Base-by-base conservation (phyloP, 1,140 invertebrate species). In the Tigriopus japonicus region DNA sequence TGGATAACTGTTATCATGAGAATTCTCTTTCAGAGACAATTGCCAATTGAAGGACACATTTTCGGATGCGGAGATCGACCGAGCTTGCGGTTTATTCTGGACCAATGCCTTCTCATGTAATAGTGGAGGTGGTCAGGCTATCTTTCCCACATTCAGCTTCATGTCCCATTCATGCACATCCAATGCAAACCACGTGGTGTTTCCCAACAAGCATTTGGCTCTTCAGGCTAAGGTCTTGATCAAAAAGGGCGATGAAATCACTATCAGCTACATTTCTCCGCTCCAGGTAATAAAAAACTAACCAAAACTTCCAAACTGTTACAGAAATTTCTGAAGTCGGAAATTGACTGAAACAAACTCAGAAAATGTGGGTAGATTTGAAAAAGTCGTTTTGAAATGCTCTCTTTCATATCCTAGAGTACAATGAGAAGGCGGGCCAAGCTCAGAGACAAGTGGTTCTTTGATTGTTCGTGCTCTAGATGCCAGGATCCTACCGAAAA, bases 381-480 rank as follows among this genome's bases (percentile, higher is more conserved):
- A 10, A 43, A 43, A 43, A 43, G 15, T 10, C 15, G 10, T 43
- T 15, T 43, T 43, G 10, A 43, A 21, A 21, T 21, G 45, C 2
- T 17, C 3, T 49, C n/a, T n/a, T n/a, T 55, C n/a, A 40, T 51
- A 45, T 17, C 7, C 17, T 23, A 58, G 85, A 81, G 84, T 1
- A 89, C 85, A 0, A 78, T 81, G 66, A 78, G 80, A 60, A 73
- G 84, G 59, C 77, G 77, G 63, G 70, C 79, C 40, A 77, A 82
- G 68, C 71, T 86, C 6, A 69, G 72, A 53, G 70, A 77, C 61
- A 80, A 80, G 2, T 89, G 89, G 69, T 85, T 83, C 66, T 86
- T 86, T 63, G 73, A 73, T 58, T 68, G 66, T 59, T 19, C 15
- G 1, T 68, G 66, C 19, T 41, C 12, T 2, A 53, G 66, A 10